A percentile compares a stretch with the other conserved stretches of the same genome.
Conservation (phyloP, 2,113 vertebrate species). For the Neolamprologus devosi region DNA sequence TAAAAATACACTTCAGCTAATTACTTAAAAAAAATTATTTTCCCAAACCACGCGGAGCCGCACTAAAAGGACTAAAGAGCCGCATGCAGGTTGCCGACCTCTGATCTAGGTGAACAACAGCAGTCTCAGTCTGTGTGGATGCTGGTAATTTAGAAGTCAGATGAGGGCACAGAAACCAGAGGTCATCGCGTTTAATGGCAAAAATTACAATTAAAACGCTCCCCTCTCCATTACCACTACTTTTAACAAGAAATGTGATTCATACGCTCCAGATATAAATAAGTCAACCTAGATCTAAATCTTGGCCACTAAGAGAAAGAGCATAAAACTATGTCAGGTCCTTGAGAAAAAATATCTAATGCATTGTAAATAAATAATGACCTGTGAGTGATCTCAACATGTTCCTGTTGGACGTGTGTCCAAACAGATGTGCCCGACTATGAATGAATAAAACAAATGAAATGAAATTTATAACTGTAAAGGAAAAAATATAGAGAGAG, state of each 20-base stretch:
- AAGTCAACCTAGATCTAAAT: neutral
- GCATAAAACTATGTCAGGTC: neutral
- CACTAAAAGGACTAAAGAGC: too few relatives aligned
- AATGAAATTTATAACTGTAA: neutral
- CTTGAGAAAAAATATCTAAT: neutral
- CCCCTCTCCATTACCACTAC: neutral
- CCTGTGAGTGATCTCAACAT: neutral
- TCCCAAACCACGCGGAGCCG: too few relatives aligned
- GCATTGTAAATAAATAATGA: neutral
- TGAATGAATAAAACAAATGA: neutral
- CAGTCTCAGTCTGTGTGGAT: neutral
- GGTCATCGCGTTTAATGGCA: neutral
- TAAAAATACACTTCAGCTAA: too few relatives aligned
- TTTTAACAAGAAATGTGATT: neutral
- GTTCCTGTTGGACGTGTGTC: neutral
- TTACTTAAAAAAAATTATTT: too few relatives aligned
- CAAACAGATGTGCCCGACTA: neutral
- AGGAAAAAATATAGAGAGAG: neutral
- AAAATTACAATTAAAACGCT: neutral
- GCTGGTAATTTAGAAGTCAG: neutral
- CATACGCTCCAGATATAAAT: neutral
- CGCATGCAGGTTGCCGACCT: too few relatives aligned
- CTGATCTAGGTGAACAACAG: neutral
- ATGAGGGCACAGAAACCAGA: neutral
- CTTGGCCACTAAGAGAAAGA: neutral